Conservation (phyloP, 1,140 invertebrate species). For the Drosophila malerkotliana region DNA sequence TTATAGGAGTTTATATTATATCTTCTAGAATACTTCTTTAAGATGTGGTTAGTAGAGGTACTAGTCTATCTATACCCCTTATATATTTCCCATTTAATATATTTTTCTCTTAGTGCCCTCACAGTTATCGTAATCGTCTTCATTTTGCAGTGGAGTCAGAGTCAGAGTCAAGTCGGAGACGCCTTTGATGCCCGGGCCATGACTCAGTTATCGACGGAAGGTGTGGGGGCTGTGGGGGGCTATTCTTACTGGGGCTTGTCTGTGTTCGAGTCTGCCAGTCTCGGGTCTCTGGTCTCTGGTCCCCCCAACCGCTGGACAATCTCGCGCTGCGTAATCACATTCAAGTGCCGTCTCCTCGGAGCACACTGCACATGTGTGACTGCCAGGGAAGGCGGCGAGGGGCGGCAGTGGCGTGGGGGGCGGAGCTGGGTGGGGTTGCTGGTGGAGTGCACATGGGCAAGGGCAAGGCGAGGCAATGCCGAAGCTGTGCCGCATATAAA, state of each 20-base stretch:
- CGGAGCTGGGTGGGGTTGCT: constrained; percentile 26
- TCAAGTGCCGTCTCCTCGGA: constrained; percentile 64
- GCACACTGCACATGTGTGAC: constrained; percentile 61
- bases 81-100: not conserved
- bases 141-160: constrained; percentile 64
- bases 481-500: constrained; percentile 79
- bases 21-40: not conserved
- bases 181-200: constrained; percentile 75
- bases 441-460: constrained; percentile 21
- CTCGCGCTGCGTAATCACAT: constrained; percentile 81
- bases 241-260: constrained; percentile 31
- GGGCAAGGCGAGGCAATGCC: constrained; percentile 69
- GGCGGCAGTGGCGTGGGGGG: constrained; percentile 2
- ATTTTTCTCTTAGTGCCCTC: constrained; percentile 10
- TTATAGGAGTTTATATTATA: not conserved
- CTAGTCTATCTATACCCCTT: no score
- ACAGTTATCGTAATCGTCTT: constrained; percentile 69
- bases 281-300: constrained; percentile 36
- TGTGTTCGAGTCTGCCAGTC: constrained; percentile 50
- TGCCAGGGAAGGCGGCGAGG: not conserved
- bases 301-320: constrained; percentile 48
- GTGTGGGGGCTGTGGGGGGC: constrained; percentile 8
- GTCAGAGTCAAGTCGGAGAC: constrained; percentile 42
- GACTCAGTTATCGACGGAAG: constrained; percentile 61
- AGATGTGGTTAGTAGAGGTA: not conserved